Base-by-base conservation (phyloP, 2,888 invertebrate species). In the Panzeria rudis region DNA sequence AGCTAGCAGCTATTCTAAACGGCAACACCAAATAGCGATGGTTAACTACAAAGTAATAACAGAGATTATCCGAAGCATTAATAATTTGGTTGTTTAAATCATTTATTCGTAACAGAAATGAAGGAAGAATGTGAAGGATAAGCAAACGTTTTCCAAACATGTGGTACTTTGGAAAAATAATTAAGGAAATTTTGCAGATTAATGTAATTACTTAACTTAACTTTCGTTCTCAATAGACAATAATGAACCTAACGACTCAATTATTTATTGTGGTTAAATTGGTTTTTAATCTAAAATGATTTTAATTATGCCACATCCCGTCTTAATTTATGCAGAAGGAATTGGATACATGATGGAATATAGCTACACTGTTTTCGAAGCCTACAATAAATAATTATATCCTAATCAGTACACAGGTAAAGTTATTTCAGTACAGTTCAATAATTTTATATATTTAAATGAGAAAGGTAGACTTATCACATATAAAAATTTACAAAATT, bases 41-140 rank as follows among this genome's bases (percentile, higher is more conserved):
- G 52, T 59, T 75, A 84, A 80, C 41, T 76, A 66, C 69, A 71
- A 84, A 76, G 80, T 77, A 62, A 81, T 77, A 77, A 50, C 68
- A 56, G 68, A 77, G 77, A 80, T 77, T 84, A 66, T 66, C 29
- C 59, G 35, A 47, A 56, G 50, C 80, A 66, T 71, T 71, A 71
- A 75, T 61, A 80, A 84, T 76, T 80, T 50, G 47, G 23, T 25
- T 15, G 69, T 38, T 13, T 11, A 64, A 64, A 71, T 75, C 38
- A 62, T 44, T 61, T 71, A 32, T n/a, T 72, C 29, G 56, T 11
- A 23, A 13, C 25, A 38, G 15, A 38, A 38, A 44, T 4, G 35
- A 25, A n/a, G n/a, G 15, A n/a, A 54, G 52, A 32, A n/a, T 13
- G 8, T 44, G 1, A 52, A 9, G 44, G n/a, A n/a, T 8, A 41